phyloP scores from a whole-genome alignment of 2,797 vertebrate species.

The Crenichthys baileyi region DNA sequence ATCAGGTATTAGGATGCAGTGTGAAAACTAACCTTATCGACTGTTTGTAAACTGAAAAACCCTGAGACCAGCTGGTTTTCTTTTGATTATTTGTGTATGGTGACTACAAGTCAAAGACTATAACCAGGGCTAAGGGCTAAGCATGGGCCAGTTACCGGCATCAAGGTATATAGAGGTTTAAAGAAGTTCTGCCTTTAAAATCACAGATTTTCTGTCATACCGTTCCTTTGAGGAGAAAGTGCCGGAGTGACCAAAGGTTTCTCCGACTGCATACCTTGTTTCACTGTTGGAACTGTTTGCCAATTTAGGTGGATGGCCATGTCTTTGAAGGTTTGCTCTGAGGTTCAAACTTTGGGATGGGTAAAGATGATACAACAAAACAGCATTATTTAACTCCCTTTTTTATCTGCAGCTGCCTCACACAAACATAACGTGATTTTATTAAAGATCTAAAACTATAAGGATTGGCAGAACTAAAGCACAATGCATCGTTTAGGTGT shows the following conservation, averaged over 20 bases:
- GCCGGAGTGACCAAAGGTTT: not conserved
- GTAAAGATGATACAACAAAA: not conserved
- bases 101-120: not conserved
- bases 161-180: not conserved
- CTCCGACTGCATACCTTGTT: too few relatives aligned
- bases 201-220: not conserved
- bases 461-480: not conserved
- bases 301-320: too few relatives aligned
- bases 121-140: not conserved
- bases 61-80: conserved; percentile 28
- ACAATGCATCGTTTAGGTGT: not conserved
- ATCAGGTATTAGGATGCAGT: conserved; percentile 32
- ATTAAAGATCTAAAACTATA: not conserved
- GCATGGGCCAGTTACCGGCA: not conserved
- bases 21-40: conserved; percentile 51
- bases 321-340: not conserved
- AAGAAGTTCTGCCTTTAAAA: not conserved
- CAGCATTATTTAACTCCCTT: not conserved
- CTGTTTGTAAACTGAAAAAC: conserved; percentile 35
- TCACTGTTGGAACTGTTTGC: not conserved
- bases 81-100: conserved; percentile 21
- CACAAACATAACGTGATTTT: not conserved
- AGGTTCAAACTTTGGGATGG: not conserved
- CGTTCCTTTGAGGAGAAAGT: not conserved
- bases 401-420: not conserved